Evolutionary conservation across 2,797 vertebrate genomes (phyloP).

Genomic region (Xiphophorus birchmanni): DNA sequence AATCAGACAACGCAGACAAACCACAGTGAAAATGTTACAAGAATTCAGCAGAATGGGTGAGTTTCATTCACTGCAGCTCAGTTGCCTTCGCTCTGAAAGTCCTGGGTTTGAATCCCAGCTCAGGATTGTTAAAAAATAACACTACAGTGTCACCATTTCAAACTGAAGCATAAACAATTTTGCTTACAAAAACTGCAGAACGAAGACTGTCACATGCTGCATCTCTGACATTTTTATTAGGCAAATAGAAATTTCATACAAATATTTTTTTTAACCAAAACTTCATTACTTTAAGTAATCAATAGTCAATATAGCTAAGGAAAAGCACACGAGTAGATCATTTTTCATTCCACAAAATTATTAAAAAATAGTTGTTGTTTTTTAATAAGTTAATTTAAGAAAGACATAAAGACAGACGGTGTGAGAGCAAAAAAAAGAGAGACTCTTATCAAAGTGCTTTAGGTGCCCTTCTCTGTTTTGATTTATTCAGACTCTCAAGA

Average conservation of each 20-base stretch:
- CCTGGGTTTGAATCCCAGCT: not conserved
- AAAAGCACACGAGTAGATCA: not conserved
- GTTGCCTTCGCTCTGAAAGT: not conserved
- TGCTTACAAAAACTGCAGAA: no score
- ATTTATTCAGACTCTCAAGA: conserved; percentile 52
- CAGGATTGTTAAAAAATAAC: not conserved
- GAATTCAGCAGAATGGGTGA: not conserved
- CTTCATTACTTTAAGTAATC: not conserved
- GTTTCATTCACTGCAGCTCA: not conserved
- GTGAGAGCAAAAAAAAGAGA: conserved; percentile 6
- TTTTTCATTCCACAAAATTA: not conserved
- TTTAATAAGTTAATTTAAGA: not conserved
- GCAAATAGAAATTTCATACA: no score
- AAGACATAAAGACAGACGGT: not conserved
- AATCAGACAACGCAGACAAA: conserved; percentile 15
- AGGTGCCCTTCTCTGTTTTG: conserved; percentile 33
- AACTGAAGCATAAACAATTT: not conserved
- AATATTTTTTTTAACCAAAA: no score
- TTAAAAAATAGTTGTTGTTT: not conserved
- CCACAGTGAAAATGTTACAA: not conserved
- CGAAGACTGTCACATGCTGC: no score
- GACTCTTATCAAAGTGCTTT: conserved; percentile 26
- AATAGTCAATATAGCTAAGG: not conserved
- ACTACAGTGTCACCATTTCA: not conserved
- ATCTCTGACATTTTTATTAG: no score